A percentile compares a stretch with the other conserved stretches of the same genome.
Conservation (phyloP, 2,888 invertebrate species). For the Branchipolynoe longqiensis region DNA sequence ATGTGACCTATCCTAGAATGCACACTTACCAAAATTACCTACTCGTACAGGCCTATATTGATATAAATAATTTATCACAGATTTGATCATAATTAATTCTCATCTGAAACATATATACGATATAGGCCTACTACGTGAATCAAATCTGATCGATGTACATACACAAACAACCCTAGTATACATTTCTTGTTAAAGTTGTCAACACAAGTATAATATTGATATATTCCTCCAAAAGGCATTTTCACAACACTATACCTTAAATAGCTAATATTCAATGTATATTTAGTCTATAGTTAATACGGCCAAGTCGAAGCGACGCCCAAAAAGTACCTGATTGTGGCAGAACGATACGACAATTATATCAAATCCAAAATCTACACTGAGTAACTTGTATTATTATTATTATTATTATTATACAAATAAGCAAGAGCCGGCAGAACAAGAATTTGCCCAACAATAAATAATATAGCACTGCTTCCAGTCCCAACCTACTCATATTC, state of each 20-base stretch:
- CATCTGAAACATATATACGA: conserved; percentile 6
- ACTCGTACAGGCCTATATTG: too few species aligned
- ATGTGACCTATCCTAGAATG: too few species aligned
- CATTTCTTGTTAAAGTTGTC: too few species aligned
- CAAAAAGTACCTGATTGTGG: neutral
- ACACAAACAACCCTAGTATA: too few species aligned
- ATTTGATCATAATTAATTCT: conserved; percentile 34
- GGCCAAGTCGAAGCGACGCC: neutral
- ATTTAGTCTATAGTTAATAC: too few species aligned
- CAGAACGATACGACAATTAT: neutral
- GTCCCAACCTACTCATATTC: too few species aligned
- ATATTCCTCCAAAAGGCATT: too few species aligned
- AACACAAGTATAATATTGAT: too few species aligned
- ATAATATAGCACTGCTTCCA: conserved; percentile 15
- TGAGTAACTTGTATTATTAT: neutral
- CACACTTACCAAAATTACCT: too few species aligned
- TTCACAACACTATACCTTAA: too few species aligned
- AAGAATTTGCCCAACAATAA: conserved; percentile 13
- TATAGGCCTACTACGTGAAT: neutral
- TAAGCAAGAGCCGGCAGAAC: conserved; percentile 4
- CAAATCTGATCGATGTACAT: conserved; percentile 39
- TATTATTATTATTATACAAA: neutral
- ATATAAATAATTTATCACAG: conserved; percentile 41
- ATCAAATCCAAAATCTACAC: neutral
- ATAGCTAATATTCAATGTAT: too few species aligned